Conservation (phyloP, 2,797 vertebrate genomes). For the Etheostoma nigrum region DNA sequence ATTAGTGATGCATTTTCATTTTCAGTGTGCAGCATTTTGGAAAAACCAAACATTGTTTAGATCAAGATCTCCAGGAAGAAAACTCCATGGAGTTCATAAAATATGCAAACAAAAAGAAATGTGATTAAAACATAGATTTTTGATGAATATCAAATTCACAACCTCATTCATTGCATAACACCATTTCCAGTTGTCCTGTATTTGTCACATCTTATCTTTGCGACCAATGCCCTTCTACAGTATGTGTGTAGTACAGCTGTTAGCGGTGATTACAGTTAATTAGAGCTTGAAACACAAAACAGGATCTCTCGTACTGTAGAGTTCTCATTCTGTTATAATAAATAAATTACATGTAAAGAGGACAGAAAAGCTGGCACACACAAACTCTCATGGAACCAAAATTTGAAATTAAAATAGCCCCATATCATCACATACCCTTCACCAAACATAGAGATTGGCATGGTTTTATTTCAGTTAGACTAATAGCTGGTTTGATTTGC, state of each 20-base stretch:
- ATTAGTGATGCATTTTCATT: constrained; percentile 59
- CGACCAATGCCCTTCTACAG: background rate
- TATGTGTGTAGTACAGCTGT: background rate
- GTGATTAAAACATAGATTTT: background rate
- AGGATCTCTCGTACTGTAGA: background rate
- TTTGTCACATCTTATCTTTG: constrained; percentile 17
- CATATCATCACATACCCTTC: no score
- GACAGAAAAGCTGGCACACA: no score
- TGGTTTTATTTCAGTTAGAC: no score
- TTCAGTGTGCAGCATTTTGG: constrained; percentile 41
- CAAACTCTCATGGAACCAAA: no score
- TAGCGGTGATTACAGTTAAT: background rate
- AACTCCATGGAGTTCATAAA: constrained; percentile 7
- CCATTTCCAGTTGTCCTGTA: background rate
- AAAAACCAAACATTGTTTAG: constrained; percentile 43
- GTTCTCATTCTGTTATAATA: no score
- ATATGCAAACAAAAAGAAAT: constrained; percentile 14
- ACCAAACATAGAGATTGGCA: no score
- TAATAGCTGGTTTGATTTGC: no score
- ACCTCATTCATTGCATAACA: background rate
- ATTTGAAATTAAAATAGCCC: no score
- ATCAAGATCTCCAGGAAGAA: background rate
- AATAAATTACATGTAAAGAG: no score
- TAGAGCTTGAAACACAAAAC: constrained; percentile 7
- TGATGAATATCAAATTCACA: background rate